Base-by-base conservation (phyloP, 2,797 vertebrate species). In the Oryzias dopingdopingensis region DNA sequence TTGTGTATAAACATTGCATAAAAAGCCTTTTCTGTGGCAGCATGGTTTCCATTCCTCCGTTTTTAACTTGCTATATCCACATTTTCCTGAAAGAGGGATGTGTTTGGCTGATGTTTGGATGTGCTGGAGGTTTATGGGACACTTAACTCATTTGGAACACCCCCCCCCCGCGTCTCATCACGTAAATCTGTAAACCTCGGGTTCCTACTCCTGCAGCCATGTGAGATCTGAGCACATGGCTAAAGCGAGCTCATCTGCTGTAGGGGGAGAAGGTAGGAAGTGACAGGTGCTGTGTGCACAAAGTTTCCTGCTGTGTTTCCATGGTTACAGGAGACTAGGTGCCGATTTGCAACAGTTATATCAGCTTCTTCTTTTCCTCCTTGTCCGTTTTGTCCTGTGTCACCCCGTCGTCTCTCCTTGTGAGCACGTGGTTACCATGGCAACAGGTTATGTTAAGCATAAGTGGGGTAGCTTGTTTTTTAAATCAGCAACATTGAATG, bases 191-290 rank as follows among this genome's bases (percentile, higher is more conserved):
- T 61, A 60, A 55, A 65, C 62, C 63, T 73, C 79, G 0, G 42
- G 26, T 12, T 29, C 48, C 22, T 41, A 51, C 49, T 20, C 65
- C 40, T 71, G 84, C 83, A 40, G 8, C 94, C 94, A 94, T 89
- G 93, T 94, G 95, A 91, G 83, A 56, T 57, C 64, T 0, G 83
- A 94, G 94, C 95, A 94, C 95, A 90, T 95, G 96, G 94, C 69
- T 78, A 74, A 69, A 56, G 65, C 71, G 49, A 83, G 78, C 49
- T 16, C 49, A 4, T 62, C 73, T 56, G 70, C 73, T 59, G 75
- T 64, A 54, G 42, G 48, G 8, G 40, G 24, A 49, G 18, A 42
- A 26, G 68, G 15, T 44, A 26, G 61, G 1, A 24, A 0, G 42
- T 2, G 54, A 51, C 42, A 41, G 32, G 59, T 41, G 56, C 52